A percentile compares a stretch with the other conserved stretches of the same genome.
These are phyloP conservation scores for Philantomba maxwellii DNA, from an alignment of 2,113 vertebrate genomes.

Conservation along the genomic window DNA sequence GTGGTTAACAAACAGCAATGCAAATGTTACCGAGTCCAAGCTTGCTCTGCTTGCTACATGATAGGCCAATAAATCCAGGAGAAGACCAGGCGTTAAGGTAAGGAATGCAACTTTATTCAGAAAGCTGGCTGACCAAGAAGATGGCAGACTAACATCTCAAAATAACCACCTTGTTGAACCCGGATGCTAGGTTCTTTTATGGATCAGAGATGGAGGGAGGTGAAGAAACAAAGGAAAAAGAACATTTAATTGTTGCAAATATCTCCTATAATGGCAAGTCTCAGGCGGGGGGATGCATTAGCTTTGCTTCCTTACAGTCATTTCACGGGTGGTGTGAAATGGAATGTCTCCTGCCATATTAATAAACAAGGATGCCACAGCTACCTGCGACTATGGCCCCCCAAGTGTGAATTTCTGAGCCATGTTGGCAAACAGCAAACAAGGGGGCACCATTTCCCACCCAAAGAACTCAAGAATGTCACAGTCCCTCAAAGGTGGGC, in stretches of 20 bases:
- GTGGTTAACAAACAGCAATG: background rate
- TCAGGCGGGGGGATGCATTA: background rate
- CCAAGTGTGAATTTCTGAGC: background rate
- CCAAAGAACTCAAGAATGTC: background rate
- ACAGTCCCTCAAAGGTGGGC: background rate
- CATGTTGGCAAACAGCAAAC: background rate
- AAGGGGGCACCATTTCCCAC: background rate
- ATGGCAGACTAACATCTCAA: background rate
- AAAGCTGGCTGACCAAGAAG: fast-evolving
- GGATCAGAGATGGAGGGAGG: background rate
- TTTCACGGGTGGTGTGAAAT: background rate
- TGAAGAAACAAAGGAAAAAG: background rate
- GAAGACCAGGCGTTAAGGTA: background rate
- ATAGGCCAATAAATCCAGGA: background rate
- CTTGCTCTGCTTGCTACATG: background rate
- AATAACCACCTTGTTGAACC: background rate
- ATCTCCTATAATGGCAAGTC: background rate
- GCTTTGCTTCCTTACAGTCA: background rate
- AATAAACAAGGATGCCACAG: background rate
- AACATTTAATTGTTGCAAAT: background rate
- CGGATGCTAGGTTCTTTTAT: background rate
- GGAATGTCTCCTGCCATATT: background rate
- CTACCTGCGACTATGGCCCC: background rate
- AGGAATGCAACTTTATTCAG: background rate
- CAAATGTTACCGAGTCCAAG: background rate